Evolutionary conservation across 1,140 invertebrate species (phyloP).

Genomic region (Catajapyx aquilonaris): DNA sequence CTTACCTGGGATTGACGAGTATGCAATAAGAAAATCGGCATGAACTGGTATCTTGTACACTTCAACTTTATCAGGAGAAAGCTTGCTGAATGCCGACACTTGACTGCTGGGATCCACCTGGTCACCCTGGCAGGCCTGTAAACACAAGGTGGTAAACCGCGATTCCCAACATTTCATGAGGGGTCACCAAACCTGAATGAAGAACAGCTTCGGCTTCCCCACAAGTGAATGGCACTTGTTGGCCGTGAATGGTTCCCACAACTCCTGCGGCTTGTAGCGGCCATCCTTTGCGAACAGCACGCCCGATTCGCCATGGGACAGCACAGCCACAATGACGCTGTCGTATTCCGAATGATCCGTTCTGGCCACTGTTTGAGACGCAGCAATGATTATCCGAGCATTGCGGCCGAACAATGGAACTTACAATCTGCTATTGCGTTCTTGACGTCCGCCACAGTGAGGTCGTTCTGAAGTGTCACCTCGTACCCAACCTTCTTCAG

Average conservation of each 20-base stretch:
- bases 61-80: too few species aligned
- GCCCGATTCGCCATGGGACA: constrained; percentile 30
- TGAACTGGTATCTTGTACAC: constrained; percentile 26
- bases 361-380: too few species aligned
- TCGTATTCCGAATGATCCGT: constrained; percentile 22
- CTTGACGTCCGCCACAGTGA: constrained; percentile 8
- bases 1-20: constrained; percentile 30
- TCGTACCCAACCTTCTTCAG: constrained; percentile 24
- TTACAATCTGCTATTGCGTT: background rate
- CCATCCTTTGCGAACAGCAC: constrained; percentile 27
- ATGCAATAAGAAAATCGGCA: constrained; percentile 32
- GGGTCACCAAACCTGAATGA: too few species aligned
- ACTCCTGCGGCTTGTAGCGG: constrained; percentile 16
- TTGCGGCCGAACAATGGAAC: too few species aligned
- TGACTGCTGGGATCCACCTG: constrained; percentile 18
- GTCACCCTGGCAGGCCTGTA: constrained; percentile 22
- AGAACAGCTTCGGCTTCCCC: constrained; percentile 26
- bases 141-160: too few species aligned
- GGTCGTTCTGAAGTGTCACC: constrained; percentile 21
- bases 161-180: too few species aligned
- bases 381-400: too few species aligned
- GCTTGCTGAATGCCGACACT: too few species aligned
- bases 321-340: constrained; percentile 24
- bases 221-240: constrained; percentile 22
- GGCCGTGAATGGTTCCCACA: constrained; percentile 26